A percentile compares a stretch with the other conserved stretches of the same genome.
These are phyloP conservation scores for Silurus glanis DNA, from an alignment of 2,113 vertebrate genomes.

Conservation along the genomic window DNA sequence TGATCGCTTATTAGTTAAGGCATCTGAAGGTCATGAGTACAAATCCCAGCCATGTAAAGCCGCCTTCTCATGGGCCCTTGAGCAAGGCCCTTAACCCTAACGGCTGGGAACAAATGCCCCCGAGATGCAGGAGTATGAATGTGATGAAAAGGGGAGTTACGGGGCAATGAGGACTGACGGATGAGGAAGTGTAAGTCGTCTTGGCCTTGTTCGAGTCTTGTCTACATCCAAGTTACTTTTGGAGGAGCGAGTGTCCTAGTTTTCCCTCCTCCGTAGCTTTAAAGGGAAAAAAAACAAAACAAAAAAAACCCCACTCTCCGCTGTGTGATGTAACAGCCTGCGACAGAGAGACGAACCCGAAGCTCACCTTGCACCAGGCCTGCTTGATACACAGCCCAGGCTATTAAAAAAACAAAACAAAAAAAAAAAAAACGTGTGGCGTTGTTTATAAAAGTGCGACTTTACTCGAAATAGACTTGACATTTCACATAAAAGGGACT, in stretches of 20 bases:
- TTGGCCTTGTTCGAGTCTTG: constrained; percentile 13
- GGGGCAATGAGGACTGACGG: too few relatives aligned
- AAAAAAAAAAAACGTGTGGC: not conserved
- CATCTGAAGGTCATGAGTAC: too few relatives aligned
- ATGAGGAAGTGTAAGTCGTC: too few relatives aligned
- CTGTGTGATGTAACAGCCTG: constrained; percentile 25
- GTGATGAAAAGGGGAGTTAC: too few relatives aligned
- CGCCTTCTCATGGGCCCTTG: too few relatives aligned
- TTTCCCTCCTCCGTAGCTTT: constrained; percentile 8
- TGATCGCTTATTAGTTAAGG: too few relatives aligned
- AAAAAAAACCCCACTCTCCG: not conserved
- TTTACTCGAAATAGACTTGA: constrained; percentile 37
- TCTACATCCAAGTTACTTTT: not conserved
- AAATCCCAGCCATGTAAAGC: too few relatives aligned
- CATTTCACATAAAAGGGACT: constrained; percentile 43
- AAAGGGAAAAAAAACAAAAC: not conserved
- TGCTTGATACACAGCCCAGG: constrained; percentile 10
- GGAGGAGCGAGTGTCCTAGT: constrained; percentile 24
- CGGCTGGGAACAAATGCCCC: too few relatives aligned
- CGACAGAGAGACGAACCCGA: constrained; percentile 9
- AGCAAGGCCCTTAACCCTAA: too few relatives aligned
- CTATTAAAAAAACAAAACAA: not conserved
- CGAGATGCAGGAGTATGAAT: too few relatives aligned
- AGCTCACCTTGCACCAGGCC: constrained; percentile 8
- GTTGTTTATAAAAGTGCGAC: constrained; percentile 26